A percentile compares a stretch with the other conserved stretches of the same genome.
These are phyloP conservation scores for Larimichthys crocea DNA, from an alignment of 2,113 vertebrate genomes.

Conservation along the genomic window DNA sequence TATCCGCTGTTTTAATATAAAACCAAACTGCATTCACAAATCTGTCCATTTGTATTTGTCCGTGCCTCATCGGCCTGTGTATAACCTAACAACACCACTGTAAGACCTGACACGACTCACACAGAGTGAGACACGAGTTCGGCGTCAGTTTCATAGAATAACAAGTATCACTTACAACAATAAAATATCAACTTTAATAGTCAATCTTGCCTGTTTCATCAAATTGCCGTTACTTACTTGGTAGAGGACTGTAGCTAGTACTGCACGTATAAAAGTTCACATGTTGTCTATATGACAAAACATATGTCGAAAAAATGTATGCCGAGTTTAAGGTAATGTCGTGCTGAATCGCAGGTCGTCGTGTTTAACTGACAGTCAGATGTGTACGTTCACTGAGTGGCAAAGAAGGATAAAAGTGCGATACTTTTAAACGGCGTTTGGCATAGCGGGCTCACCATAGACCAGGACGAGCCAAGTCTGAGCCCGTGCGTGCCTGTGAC, in stretches of 20 bases:
- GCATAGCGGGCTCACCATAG: not conserved
- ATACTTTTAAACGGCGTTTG: not conserved
- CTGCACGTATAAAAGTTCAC: not conserved
- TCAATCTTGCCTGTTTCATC: not conserved
- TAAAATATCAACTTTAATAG: conserved; percentile 12
- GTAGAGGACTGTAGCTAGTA: too few relatives aligned
- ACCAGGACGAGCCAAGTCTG: not conserved
- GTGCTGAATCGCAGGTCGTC: not conserved
- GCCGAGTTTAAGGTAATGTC: not conserved
- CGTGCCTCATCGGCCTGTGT: not conserved
- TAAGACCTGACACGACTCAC: too few relatives aligned
- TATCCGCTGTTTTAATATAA: not conserved
- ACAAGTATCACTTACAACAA: fast-evolving
- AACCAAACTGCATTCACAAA: conserved; percentile 5
- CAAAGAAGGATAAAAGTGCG: not conserved
- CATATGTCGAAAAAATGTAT: not conserved
- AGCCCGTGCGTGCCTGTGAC: too few relatives aligned
- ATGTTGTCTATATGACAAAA: not conserved
- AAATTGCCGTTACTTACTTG: not conserved
- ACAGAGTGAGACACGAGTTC: not conserved
- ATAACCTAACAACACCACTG: fast-evolving
- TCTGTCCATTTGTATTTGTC: not conserved
- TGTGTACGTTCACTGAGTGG: not conserved
- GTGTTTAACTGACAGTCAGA: fast-evolving
- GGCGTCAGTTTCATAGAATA: not conserved